A percentile compares a stretch with the other conserved stretches of the same genome.
Evolutionary conservation across 2,797 vertebrate genomes (phyloP).

Genomic region (Zalophus californianus): DNA sequence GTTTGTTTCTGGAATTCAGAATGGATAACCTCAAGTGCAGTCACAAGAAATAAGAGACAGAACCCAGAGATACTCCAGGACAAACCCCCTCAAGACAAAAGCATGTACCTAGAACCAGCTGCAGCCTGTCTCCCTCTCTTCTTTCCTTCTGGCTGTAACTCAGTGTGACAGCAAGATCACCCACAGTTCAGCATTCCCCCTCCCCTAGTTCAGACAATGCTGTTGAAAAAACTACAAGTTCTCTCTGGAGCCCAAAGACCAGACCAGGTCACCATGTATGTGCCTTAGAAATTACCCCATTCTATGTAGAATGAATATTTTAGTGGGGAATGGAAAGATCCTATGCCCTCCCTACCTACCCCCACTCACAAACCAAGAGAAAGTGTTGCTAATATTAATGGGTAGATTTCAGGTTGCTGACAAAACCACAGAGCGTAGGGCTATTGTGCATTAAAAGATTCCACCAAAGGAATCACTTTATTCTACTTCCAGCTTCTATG

Average conservation of each 20-base stretch:
- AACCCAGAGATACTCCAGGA: background rate
- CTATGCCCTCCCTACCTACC: background rate
- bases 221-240: background rate
- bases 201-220: background rate
- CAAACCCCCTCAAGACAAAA: background rate
- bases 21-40: conserved; percentile 57
- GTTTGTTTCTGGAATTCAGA: conserved; percentile 70
- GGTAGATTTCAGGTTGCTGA: background rate
- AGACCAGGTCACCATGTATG: background rate
- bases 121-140: background rate
- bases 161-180: background rate
- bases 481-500: background rate
- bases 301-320: background rate
- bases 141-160: background rate
- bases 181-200: background rate
- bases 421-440: background rate
- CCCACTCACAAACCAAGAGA: background rate
- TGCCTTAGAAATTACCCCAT: background rate
- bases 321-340: background rate
- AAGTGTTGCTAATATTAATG: background rate
- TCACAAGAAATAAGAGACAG: conserved; percentile 54
- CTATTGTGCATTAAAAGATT: background rate
- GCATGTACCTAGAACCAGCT: background rate
- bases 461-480: background rate
- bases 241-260: background rate